These are phyloP conservation scores for Clusia tigrina DNA, from an alignment of 2,888 invertebrate genomes.

Conservation along the genomic window DNA sequence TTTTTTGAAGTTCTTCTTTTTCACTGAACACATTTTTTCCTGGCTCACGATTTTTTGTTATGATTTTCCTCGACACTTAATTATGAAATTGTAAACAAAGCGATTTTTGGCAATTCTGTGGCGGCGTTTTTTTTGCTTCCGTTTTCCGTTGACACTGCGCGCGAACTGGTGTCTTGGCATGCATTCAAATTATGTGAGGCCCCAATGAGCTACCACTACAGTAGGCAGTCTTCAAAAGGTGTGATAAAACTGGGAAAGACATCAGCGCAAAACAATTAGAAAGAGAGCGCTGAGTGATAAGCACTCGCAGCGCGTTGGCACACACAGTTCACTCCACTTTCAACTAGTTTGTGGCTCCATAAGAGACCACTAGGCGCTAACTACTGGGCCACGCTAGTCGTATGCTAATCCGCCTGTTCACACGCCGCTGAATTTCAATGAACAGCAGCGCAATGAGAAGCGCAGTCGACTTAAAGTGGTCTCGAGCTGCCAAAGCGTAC, in stretches of 20 bases:
- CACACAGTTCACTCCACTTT: not conserved
- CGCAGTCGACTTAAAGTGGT: not conserved
- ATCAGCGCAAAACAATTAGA: constrained; percentile 6
- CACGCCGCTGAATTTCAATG: constrained; percentile 19
- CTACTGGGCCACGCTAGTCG: not conserved
- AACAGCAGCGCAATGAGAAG: not conserved
- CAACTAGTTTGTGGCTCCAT: not conserved
- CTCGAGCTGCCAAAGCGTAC: too few species aligned
- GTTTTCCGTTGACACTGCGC: not conserved
- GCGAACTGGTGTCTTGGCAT: not conserved
- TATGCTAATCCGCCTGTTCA: constrained; percentile 20
- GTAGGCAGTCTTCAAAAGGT: constrained; percentile 40
- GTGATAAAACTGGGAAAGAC: constrained; percentile 41
- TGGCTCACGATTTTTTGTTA: too few species aligned
- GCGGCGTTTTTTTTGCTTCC: not conserved
- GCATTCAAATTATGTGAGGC: constrained; percentile 10
- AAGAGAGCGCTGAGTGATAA: not conserved
- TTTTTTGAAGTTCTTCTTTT: too few species aligned
- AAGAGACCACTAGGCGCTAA: constrained; percentile 10
- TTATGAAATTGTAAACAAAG: not conserved
- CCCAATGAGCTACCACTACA: not conserved
- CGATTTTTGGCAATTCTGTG: too few species aligned
- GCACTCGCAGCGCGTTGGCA: not conserved
- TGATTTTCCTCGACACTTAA: not conserved
- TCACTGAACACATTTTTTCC: too few species aligned